Evolutionary conservation across 2,797 vertebrate genomes (phyloP).

Genomic region (Lepilemur septentrionalis): DNA sequence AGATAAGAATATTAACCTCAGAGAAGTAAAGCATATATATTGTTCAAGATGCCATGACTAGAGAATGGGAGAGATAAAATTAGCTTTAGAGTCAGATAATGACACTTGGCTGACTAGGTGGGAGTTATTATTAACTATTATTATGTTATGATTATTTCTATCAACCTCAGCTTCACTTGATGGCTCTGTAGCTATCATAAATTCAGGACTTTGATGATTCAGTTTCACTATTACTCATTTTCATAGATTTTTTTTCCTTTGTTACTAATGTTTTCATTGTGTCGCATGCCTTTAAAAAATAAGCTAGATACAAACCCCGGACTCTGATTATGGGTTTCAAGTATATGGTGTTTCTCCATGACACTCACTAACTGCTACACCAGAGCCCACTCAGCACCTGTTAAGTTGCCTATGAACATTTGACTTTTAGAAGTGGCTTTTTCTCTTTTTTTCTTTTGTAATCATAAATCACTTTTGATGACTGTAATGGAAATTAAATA

Average conservation of each 20-base stretch:
- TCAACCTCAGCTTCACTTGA: neutral
- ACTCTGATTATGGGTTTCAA: constrained; percentile 14
- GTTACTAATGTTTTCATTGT: neutral
- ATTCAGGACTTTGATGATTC: neutral
- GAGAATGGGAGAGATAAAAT: neutral
- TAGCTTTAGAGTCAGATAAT: neutral
- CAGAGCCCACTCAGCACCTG: neutral
- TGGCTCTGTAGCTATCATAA: neutral
- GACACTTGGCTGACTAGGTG: neutral
- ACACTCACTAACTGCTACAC: constrained; percentile 2
- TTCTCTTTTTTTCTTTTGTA: neutral
- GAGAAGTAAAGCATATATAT: neutral
- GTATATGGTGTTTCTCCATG: neutral
- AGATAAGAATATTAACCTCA: neutral
- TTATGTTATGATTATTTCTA: neutral
- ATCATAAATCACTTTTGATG: constrained; percentile 48
- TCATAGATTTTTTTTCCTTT: neutral
- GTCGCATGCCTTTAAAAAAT: neutral
- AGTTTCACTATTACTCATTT: neutral
- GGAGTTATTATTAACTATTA: neutral
- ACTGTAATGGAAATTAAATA: constrained; percentile 53
- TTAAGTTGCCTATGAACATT: constrained; percentile 21
- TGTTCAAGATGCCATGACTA: neutral
- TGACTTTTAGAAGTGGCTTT: constrained; percentile 1
- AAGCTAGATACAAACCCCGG: neutral